Evolutionary conservation across 2,888 invertebrate species (phyloP).

Genomic region (Mesorhabditis belari): DNA sequence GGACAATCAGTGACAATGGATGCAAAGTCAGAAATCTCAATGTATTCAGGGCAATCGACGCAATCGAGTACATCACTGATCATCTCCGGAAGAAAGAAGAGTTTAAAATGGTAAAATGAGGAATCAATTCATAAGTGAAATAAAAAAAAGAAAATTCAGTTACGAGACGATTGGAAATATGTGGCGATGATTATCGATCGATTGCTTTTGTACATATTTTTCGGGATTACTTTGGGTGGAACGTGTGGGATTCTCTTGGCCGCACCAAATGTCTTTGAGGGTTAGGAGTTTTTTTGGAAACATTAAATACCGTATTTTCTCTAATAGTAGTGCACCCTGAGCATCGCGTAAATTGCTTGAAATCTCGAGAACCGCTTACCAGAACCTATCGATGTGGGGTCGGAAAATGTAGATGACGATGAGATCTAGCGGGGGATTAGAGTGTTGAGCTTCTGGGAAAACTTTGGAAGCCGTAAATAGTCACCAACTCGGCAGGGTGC

Average conservation of each 20-base stretch:
- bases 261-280: constrained; percentile 57
- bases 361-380: too few species aligned
- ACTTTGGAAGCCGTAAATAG: too few species aligned
- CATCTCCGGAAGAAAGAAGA: constrained; percentile 42
- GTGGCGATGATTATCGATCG: constrained; percentile 59
- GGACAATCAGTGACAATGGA: too few species aligned
- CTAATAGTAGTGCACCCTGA: too few species aligned
- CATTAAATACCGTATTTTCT: background rate
- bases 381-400: too few species aligned
- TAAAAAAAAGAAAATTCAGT: constrained; percentile 35
- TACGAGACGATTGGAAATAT: constrained; percentile 58
- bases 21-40: background rate
- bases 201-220: constrained; percentile 57
- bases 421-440: too few species aligned
- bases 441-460: too few species aligned
- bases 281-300: constrained; percentile 1
- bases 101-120: constrained; percentile 40
- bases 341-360: too few species aligned
- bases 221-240: constrained; percentile 56
- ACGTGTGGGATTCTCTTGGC: constrained; percentile 55
- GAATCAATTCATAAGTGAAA: background rate
- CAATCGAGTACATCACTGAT: constrained; percentile 46
- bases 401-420: too few species aligned
- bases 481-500: too few species aligned
- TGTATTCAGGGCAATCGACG: constrained; percentile 21